A percentile compares a stretch with the other conserved stretches of the same genome.
Conservation (phyloP, 2,888 invertebrate species). For the Saturnia japonica region DNA sequence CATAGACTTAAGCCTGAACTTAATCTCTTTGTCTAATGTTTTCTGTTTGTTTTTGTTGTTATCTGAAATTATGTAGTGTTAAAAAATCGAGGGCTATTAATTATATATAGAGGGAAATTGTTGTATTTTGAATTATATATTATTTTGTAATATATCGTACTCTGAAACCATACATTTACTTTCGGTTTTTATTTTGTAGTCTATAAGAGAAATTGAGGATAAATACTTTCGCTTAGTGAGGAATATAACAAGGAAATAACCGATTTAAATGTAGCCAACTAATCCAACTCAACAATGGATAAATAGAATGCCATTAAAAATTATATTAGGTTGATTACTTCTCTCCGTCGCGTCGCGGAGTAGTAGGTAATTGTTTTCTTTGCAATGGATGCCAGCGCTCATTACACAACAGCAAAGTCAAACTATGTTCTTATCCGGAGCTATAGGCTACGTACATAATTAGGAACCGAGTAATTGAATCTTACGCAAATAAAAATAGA, state of each 20-base stretch:
- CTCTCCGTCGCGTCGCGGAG: slow-evolving; percentile 17
- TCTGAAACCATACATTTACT: neutral
- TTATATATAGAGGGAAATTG: neutral
- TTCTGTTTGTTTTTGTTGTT: no score
- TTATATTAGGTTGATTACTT: slow-evolving; percentile 23
- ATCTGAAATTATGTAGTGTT: no score
- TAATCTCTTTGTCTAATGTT: neutral
- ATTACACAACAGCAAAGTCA: slow-evolving; percentile 50
- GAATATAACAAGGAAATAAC: neutral
- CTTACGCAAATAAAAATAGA: slow-evolving; percentile 71
- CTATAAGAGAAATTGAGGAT: neutral
- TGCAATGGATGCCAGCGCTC: slow-evolving; percentile 39
- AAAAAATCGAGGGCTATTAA: neutral
- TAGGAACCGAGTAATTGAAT: slow-evolving; percentile 71
- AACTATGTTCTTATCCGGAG: slow-evolving; percentile 53
- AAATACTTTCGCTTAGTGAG: neutral
- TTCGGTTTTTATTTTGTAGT: neutral
- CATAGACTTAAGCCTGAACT: neutral
- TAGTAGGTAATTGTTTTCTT: slow-evolving; percentile 49
- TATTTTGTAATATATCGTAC: neutral
- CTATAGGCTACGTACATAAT: slow-evolving; percentile 54
- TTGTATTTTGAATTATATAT: neutral
- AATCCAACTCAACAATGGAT: slow-evolving; percentile 19
- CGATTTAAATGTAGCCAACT: slow-evolving; percentile 7
- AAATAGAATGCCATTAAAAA: slow-evolving; percentile 21